Conservation (phyloP, 1,140 invertebrate genomes). For the Spodoptera litura region DNA sequence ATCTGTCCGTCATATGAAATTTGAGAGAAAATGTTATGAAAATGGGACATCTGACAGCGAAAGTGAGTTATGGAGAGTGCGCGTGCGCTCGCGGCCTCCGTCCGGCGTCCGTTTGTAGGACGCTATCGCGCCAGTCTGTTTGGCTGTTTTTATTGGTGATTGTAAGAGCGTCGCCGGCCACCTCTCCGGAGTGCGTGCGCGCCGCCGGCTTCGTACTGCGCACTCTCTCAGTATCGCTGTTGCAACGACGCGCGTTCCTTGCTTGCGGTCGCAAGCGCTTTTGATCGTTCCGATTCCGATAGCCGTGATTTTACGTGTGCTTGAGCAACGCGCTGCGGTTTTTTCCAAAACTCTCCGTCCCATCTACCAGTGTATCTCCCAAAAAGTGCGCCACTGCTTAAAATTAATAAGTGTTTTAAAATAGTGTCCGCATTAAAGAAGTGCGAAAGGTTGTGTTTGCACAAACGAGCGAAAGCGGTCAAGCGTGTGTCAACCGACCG, state of each 20-base stretch:
- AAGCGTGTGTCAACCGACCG: conserved; percentile 61
- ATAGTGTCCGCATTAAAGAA: conserved; percentile 40
- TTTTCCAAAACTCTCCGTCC: background rate
- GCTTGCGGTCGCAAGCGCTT: conserved; percentile 21
- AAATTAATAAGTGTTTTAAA: conserved; percentile 35
- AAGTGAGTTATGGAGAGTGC: conserved; percentile 67
- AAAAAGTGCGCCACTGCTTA: conserved; percentile 6
- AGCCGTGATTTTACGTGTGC: conserved; percentile 51
- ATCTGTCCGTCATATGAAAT: conserved; percentile 8
- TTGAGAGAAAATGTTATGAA: conserved; percentile 57
- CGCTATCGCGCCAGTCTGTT: conserved; percentile 53
- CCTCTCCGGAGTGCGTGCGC: conserved; percentile 52
- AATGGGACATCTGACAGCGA: conserved; percentile 66
- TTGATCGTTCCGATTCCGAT: conserved; percentile 10
- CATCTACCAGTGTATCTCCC: background rate
- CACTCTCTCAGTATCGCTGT: conserved; percentile 57
- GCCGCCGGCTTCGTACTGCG: conserved; percentile 2
- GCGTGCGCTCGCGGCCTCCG: conserved; percentile 19
- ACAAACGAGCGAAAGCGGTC: conserved; percentile 79
- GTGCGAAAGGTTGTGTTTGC: conserved; percentile 70
- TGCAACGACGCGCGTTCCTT: conserved; percentile 63
- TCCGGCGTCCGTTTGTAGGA: conserved; percentile 68
- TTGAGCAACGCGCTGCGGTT: conserved; percentile 48
- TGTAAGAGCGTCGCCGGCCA: conserved; percentile 44
- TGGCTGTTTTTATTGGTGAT: conserved; percentile 52